These are phyloP conservation scores for Silurus asotus DNA, from an alignment of 2,113 vertebrate genomes.

Conservation along the genomic window DNA sequence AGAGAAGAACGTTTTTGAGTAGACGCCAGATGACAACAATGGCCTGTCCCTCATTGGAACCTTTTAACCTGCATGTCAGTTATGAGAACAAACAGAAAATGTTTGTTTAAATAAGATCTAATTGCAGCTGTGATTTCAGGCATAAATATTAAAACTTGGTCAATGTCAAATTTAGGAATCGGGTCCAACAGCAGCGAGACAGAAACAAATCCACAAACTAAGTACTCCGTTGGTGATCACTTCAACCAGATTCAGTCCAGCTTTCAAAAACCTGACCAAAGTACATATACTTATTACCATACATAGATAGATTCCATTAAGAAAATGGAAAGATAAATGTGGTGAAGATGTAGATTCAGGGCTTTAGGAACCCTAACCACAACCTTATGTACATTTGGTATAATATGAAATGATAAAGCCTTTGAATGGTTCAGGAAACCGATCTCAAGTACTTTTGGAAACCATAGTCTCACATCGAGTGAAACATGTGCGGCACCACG, in stretches of 20 bases:
- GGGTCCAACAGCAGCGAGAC: neutral
- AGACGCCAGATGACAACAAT: neutral
- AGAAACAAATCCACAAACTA: neutral
- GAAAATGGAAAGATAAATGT: neutral
- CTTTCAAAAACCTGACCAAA: neutral
- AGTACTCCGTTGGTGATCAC: neutral
- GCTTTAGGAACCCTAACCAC: neutral
- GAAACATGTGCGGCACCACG: neutral
- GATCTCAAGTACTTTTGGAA: neutral
- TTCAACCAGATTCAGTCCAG: neutral
- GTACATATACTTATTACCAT: too few species aligned
- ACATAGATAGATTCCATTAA: neutral
- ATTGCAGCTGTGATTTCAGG: neutral
- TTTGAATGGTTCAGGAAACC: neutral
- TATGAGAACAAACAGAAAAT: neutral
- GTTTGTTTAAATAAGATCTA: neutral
- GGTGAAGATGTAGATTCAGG: neutral
- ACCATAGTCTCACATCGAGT: neutral
- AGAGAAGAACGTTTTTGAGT: too few species aligned
- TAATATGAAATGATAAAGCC: neutral
- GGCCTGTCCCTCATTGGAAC: neutral
- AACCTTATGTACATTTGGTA: neutral
- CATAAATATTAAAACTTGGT: neutral
- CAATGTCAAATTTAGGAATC: neutral
- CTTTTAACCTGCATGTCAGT: neutral